Conservation (phyloP, 2,113 vertebrate species). For the Phoxinus phoxinus region DNA sequence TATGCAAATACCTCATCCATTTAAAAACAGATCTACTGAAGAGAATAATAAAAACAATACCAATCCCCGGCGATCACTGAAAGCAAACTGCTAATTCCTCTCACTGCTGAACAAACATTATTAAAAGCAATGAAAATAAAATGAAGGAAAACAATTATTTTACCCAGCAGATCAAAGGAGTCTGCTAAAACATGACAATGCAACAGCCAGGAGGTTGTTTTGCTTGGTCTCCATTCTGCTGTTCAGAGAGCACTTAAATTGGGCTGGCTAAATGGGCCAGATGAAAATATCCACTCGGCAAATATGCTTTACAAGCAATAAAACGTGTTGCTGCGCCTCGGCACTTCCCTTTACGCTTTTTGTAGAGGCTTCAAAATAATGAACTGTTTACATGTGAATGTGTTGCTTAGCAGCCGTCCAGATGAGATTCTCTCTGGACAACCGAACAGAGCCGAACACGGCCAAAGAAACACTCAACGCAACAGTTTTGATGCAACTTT, state of each 20-base stretch:
- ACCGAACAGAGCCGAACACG: background rate
- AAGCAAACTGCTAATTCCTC: background rate
- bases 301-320: conserved; percentile 39
- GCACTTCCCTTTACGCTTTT: conserved; percentile 67
- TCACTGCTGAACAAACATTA: conserved; percentile 6
- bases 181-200: conserved; percentile 16
- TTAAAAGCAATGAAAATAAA: background rate
- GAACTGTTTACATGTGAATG: conserved; percentile 43
- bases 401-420: conserved; percentile 53
- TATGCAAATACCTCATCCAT: background rate
- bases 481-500: background rate
- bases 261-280: conserved; percentile 39
- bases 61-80: background rate
- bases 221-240: conserved; percentile 15
- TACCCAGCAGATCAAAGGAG: conserved; percentile 30
- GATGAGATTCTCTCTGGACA: background rate
- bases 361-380: conserved; percentile 46
- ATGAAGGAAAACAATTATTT: background rate
- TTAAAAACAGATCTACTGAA: background rate
- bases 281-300: conserved; percentile 56
- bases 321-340: conserved; percentile 62
- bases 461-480: background rate
- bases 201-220: background rate
- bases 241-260: conserved; percentile 51
- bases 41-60: conserved; percentile 15